Evolutionary conservation across 2,113 vertebrate species (phyloP).

Genomic region (Triplophysa dalaica): DNA sequence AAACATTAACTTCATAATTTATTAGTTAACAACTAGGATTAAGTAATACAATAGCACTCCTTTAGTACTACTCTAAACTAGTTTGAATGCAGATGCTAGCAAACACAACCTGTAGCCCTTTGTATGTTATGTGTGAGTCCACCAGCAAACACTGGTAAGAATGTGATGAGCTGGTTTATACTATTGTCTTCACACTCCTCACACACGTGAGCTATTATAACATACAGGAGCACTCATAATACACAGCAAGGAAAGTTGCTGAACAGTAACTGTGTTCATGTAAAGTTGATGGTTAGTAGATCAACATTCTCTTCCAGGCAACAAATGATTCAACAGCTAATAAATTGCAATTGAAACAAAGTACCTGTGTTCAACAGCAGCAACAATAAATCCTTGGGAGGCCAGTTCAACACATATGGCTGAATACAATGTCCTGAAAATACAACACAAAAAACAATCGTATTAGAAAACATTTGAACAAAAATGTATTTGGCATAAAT

Average conservation of each 20-base stretch:
- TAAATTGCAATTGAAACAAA: slow-evolving; percentile 27
- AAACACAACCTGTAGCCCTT: neutral
- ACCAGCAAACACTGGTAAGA: slow-evolving; percentile 65
- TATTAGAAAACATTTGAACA: neutral
- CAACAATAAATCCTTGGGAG: slow-evolving; percentile 92
- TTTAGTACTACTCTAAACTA: neutral
- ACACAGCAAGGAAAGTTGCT: slow-evolving; percentile 22
- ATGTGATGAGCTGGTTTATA: slow-evolving; percentile 75
- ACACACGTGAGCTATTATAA: slow-evolving; percentile 56
- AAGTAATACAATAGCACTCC: no score
- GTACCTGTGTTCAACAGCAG: slow-evolving; percentile 94
- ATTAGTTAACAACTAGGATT: no score
- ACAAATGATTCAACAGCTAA: neutral
- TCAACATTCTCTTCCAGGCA: neutral
- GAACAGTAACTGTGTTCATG: slow-evolving; percentile 20
- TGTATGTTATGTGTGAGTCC: slow-evolving; percentile 63
- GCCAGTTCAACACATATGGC: slow-evolving; percentile 90
- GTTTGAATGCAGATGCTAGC: neutral
- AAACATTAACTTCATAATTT: no score
- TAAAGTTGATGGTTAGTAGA: neutral
- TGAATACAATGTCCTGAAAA: slow-evolving; percentile 89
- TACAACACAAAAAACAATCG: slow-evolving; percentile 16
- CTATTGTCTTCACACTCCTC: slow-evolving; percentile 67
- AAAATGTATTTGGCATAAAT: neutral
- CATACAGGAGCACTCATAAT: slow-evolving; percentile 56